These are phyloP conservation scores for Girardinus metallicus DNA, from an alignment of 2,797 vertebrate species.

Conservation along the genomic window DNA sequence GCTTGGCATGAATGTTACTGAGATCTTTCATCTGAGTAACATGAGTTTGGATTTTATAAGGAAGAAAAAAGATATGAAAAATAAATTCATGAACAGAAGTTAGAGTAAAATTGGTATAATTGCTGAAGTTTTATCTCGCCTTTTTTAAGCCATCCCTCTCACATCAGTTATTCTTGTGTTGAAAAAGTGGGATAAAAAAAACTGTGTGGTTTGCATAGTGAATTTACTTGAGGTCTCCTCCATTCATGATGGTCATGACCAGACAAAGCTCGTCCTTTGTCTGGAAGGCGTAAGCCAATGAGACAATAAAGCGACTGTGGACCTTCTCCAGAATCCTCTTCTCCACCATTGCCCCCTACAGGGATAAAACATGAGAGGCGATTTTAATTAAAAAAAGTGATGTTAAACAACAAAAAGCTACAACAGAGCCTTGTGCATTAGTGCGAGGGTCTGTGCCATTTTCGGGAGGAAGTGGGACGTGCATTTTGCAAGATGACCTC, in stretches of 20 bases:
- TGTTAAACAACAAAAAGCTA: constrained; percentile 2
- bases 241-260: constrained; percentile 94
- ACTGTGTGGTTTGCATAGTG: constrained; percentile 42
- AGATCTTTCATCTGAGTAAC: neutral
- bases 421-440: neutral
- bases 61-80: neutral
- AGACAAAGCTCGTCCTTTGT: constrained; percentile 90
- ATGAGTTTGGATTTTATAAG: neutral
- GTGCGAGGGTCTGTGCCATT: neutral
- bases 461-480: constrained; percentile 8
- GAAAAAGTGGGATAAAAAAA: neutral
- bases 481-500: constrained; percentile 33
- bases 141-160: neutral
- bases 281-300: constrained; percentile 88
- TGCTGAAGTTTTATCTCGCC: neutral
- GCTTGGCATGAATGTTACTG: neutral
- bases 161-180: neutral
- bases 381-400: constrained; percentile 4
- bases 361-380: constrained; percentile 26
- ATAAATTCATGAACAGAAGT: neutral
- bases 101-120: neutral
- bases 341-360: constrained; percentile 88
- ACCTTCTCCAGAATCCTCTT: constrained; percentile 89
- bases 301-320: constrained; percentile 90
- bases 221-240: constrained; percentile 92